Evolutionary conservation across 2,113 vertebrate genomes (phyloP), one percentile per base, ranked within the genome.

Genomic region (Sprattus sprattus): DNA sequence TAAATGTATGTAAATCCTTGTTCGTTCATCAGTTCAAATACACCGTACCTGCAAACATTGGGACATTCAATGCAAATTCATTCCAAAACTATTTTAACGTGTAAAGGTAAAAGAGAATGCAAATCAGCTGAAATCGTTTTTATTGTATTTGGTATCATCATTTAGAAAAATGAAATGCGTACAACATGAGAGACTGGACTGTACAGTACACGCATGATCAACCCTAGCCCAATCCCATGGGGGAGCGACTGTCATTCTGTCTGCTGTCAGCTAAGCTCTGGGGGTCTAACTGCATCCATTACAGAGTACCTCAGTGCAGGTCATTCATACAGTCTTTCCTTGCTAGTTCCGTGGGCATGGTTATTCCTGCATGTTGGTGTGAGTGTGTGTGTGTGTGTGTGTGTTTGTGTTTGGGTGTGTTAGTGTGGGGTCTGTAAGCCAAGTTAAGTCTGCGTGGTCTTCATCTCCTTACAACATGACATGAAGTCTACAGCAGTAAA

Each of bases 131-230:
- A 45, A 54, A 84, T 64, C 45, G 46, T 84, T 39, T 88, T 87
- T 89, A 87, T 39, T 88, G 85, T 89, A 87, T 88, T 88, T 88
- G 82, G 49, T 84, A 60, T 32, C 85, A 82, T 88, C 81, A 85
- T 88, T 84, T 88, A 88, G 83, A 89, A 88, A 88, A 84, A 80
- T 7, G 8, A 64, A 78, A 84, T 52, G 83, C 80, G 47, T 22
- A 85, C 46, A 80, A 82, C 44, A 88, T 44, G 64, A 67, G 78
- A 86, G 78, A 86, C 86, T 75, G 54, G 52, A 87, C 67, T 80
- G 84, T 78, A 86, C 57, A 20, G 13, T 3, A 52, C 67, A 81
- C 52, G 80, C 78, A 84, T 81, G 6, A 32, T 78, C 71, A 15
- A 28, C 20, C 71, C 32, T 28, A 78, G 71, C 71, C 39, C 71